These are phyloP conservation scores for Protonemura montana DNA, from an alignment of 2,888 invertebrate species.

Conservation along the genomic window DNA sequence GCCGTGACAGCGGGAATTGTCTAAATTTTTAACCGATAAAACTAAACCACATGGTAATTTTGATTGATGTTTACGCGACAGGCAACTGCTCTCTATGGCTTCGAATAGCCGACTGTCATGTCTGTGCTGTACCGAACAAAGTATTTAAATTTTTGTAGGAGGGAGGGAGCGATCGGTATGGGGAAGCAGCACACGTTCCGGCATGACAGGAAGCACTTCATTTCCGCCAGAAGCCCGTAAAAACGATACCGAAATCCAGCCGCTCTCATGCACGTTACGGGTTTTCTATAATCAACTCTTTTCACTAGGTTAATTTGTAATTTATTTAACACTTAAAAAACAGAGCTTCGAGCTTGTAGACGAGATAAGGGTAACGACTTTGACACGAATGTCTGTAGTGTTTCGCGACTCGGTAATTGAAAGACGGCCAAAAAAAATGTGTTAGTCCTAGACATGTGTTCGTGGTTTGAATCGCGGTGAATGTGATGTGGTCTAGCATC, in stretches of 20 bases:
- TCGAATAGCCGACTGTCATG: neutral
- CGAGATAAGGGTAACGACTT: conserved; percentile 3
- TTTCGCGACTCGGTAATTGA: neutral
- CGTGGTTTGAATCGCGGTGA: neutral
- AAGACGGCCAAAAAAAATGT: neutral
- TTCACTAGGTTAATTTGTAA: conserved; percentile 1
- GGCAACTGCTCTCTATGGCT: neutral
- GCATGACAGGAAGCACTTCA: conserved; percentile 8
- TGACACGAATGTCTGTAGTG: conserved; percentile 1
- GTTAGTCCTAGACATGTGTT: neutral
- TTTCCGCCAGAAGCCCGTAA: conserved; percentile 14
- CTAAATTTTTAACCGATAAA: too few relatives aligned
- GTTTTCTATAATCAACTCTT: neutral
- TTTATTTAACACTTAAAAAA: conserved; percentile 1
- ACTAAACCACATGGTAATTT: too few relatives aligned
- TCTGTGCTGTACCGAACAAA: neutral
- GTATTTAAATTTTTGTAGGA: conserved; percentile 9
- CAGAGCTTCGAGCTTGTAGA: neutral
- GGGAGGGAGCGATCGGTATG: neutral
- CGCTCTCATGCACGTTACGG: neutral
- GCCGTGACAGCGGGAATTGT: too few relatives aligned
- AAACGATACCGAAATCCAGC: neutral
- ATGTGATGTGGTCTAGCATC: neutral
- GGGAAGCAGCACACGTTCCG: neutral
- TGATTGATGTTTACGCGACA: too few relatives aligned